phyloP scores from a whole-genome alignment of 2,113 vertebrate species.

The Arothron firmamentum region DNA sequence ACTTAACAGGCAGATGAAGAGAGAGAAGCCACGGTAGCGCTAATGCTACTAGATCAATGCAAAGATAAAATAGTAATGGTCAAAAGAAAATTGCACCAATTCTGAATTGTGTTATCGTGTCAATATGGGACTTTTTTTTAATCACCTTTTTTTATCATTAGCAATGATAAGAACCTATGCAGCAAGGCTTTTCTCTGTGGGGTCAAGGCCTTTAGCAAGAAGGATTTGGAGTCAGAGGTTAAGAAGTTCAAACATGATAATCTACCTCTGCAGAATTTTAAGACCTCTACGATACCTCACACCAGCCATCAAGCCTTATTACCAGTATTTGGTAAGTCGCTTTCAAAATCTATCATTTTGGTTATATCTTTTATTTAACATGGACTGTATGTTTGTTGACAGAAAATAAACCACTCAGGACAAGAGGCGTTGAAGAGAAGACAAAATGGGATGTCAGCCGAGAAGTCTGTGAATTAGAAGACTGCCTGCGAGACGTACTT shows the following conservation, averaged over 20 bases:
- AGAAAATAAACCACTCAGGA: constrained; percentile 17
- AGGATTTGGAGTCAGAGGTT: constrained; percentile 79
- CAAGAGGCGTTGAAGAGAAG: constrained; percentile 1
- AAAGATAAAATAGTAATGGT: too few relatives aligned
- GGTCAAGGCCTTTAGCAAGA: constrained; percentile 84
- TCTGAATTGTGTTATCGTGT: background rate
- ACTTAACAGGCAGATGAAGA: too few relatives aligned
- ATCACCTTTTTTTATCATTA: constrained; percentile 46
- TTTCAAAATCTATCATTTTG: background rate
- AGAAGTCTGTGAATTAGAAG: constrained; percentile 76
- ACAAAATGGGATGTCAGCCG: constrained; percentile 44
- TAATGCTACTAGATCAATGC: too few relatives aligned
- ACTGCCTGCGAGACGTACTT: constrained; percentile 79
- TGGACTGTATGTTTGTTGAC: background rate
- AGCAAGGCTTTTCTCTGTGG: constrained; percentile 89
- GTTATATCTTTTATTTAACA: constrained; percentile 4
- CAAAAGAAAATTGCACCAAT: background rate
- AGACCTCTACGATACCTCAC: constrained; percentile 25
- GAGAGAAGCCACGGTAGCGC: too few relatives aligned
- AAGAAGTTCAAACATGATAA: constrained; percentile 46
- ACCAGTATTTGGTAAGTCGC: background rate
- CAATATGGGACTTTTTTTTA: background rate
- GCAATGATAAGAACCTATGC: constrained; percentile 94
- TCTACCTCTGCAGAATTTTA: constrained; percentile 4
- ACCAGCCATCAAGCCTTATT: constrained; percentile 25